Conservation (phyloP, 2,797 vertebrate species). For the Syndactyla subalaris region DNA sequence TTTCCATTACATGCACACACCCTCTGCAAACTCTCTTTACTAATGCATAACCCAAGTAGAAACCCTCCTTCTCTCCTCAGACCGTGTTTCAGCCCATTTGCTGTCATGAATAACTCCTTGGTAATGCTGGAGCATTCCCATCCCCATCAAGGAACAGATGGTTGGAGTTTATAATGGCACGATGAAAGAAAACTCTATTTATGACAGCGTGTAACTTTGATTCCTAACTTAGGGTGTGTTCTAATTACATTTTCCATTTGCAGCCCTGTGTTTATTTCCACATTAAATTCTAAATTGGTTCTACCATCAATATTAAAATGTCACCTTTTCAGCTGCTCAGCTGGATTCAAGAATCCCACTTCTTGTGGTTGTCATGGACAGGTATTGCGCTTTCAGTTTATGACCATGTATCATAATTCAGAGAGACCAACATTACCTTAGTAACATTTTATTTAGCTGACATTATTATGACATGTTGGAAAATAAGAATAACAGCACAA, state of each 20-base stretch:
- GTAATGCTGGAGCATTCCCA: not conserved
- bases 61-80: not conserved
- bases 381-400: not conserved
- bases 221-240: not conserved
- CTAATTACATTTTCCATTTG: not conserved
- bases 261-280: not conserved
- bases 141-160: not conserved
- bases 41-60: not conserved
- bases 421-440: not conserved
- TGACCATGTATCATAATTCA: not conserved
- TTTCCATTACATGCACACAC: not conserved
- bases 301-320: not conserved
- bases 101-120: not conserved
- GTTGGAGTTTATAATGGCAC: not conserved
- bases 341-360: not conserved
- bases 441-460: not conserved
- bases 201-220: not conserved
- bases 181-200: not conserved
- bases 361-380: not conserved
- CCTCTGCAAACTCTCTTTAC: not conserved
- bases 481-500: not conserved
- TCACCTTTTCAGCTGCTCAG: not conserved
- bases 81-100: not conserved
- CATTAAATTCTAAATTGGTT: not conserved
- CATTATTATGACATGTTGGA: not conserved